Evolutionary conservation across 1,140 invertebrate species (phyloP), one percentile per base, ranked within the genome.

Genomic region (Bombus confusus): DNA sequence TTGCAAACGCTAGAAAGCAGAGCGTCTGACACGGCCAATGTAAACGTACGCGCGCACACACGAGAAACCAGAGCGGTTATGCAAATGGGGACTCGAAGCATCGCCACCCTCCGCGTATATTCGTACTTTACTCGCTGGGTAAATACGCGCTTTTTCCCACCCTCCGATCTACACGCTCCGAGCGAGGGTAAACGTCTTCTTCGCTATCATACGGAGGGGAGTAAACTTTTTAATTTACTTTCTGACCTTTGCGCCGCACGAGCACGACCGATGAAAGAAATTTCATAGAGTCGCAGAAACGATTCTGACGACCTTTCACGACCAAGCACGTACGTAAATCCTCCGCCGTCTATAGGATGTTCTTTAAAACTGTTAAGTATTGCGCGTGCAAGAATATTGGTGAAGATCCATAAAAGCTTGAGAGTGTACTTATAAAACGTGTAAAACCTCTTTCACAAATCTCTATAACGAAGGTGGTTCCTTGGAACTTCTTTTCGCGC

Each of bases 211-310:
- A 31, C 37, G 59, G 34, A 25, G 47, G 74, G 75, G 73, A 71
- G 83, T 73, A 83, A 84, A 88, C 77, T 80, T 87, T 62, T 87
- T 82, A 87, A 79, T 88, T 88, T 83, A 62, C 69, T 43, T 62
- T 62, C n/a, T 75, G 47, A 62, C 69, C 79, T 39, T 37, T 18
- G 1, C 34, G 68, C 64, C 34, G n/a, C 62, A 34, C 84, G 28
- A 37, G 37, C 4, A 22, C 52, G 71, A n/a, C 31, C 75, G 57
- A n/a, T 43, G 73, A 57, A n/a, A 43, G 28, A 81, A 75, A 75
- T 76, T 82, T 86, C 25, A 4, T 12, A 13, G 13, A 28, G 64
- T 10, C 37, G 25, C 28, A 10, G 31, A 62, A n/a, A 62, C 28
- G 59, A 28, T n/a, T n/a, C 59, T 5, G 59, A 12, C 25, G 59